phyloP scores from a whole-genome alignment of 2,113 vertebrate species.

The Leucosticte australis region DNA sequence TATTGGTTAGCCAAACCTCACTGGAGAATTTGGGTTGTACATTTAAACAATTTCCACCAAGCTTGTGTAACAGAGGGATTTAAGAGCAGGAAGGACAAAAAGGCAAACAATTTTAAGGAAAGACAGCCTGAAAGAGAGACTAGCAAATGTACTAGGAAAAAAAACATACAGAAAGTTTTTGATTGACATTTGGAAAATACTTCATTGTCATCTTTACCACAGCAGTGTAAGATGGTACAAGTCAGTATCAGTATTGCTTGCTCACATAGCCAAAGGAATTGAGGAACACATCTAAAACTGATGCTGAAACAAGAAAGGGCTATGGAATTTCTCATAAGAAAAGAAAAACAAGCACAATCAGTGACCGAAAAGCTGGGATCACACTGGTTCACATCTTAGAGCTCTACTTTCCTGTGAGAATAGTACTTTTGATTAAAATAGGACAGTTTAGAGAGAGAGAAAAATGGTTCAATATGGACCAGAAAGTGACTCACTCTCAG shows the following conservation, averaged over 20 bases:
- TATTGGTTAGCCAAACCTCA: slow-evolving; percentile 40
- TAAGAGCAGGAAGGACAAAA: slow-evolving; percentile 36
- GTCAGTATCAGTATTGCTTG: neutral
- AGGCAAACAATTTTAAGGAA: neutral
- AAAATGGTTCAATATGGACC: neutral
- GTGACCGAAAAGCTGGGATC: neutral
- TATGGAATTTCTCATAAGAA: neutral
- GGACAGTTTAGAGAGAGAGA: neutral
- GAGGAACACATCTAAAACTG: neutral
- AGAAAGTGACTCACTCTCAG: neutral
- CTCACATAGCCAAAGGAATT: neutral
- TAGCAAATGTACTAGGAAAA: neutral
- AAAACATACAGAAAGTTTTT: neutral
- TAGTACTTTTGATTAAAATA: neutral
- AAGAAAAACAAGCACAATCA: neutral
- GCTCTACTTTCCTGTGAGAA: neutral
- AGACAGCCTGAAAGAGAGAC: neutral
- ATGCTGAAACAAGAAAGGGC: neutral
- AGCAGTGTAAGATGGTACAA: neutral
- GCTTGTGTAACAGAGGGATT: neutral
- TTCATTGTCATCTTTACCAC: neutral
- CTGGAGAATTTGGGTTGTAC: slow-evolving; percentile 18
- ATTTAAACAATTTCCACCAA: slow-evolving; percentile 22
- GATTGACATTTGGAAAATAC: neutral
- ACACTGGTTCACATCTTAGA: neutral